Percentiles rank a stretch among this genome's conserved stretches.
These are phyloP conservation scores for Drosophila borealis DNA, from an alignment of 2,888 invertebrate genomes.

Conservation along the genomic window DNA sequence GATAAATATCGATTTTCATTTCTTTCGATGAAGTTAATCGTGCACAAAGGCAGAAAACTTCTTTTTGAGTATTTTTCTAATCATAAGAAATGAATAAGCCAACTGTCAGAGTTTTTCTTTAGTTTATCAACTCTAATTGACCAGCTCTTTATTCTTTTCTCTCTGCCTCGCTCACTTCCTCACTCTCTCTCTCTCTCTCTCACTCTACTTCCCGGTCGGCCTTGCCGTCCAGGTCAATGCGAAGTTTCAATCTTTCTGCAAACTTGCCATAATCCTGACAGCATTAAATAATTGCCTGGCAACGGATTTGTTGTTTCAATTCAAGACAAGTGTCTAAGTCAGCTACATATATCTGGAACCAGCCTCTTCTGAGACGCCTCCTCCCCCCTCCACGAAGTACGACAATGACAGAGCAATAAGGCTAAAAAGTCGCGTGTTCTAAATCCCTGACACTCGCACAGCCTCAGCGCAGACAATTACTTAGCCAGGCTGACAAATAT, in stretches of 20 bases:
- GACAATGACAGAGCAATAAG: conserved; percentile 59
- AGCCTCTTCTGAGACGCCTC: background rate
- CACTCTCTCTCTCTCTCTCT: background rate
- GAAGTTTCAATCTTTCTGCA: conserved; percentile 32
- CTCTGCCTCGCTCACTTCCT: background rate
- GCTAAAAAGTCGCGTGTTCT: conserved; percentile 41
- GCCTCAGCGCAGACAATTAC: conserved; percentile 40
- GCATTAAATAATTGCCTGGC: conserved; percentile 57
- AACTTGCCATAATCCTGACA: conserved; percentile 50
- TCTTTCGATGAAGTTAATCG: too few species aligned
- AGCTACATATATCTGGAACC: conserved; percentile 4
- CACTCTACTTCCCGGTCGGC: too few species aligned
- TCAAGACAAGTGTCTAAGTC: conserved; percentile 45
- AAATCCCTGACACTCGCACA: conserved; percentile 37
- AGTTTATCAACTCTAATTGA: conserved; percentile 5
- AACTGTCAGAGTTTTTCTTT: conserved; percentile 5
- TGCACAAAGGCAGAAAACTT: too few species aligned
- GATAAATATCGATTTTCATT: too few species aligned
- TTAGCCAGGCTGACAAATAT: conserved; percentile 49
- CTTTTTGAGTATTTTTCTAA: too few species aligned
- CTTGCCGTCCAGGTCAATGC: background rate
- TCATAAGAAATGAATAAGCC: too few species aligned
- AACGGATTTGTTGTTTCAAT: conserved; percentile 39
- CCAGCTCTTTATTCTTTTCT: conserved; percentile 8
- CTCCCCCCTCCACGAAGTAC: background rate